phyloP scores from a whole-genome alignment of 2,888 invertebrate genomes.

The Eristalis tenax region DNA sequence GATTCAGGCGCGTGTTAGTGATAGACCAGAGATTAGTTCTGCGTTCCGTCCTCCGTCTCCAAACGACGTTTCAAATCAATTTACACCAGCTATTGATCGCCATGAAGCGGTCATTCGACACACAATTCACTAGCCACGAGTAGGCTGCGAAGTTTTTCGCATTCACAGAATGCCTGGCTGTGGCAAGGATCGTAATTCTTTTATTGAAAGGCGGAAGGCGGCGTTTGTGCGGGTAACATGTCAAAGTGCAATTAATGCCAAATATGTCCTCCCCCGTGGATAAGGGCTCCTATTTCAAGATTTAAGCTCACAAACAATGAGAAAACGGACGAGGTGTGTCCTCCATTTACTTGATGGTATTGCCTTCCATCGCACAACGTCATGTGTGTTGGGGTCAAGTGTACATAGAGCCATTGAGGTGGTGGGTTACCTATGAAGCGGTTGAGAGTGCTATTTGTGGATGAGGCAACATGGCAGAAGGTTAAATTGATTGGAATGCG shows the following conservation, averaged over 20 bases:
- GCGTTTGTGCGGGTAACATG: background rate
- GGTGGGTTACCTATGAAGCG: background rate
- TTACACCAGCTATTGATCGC: constrained; percentile 20
- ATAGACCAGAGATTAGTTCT: constrained; percentile 2
- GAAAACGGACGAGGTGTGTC: constrained; percentile 18
- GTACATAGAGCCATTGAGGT: background rate
- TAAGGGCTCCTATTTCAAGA: constrained; percentile 39
- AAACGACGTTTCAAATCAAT: constrained; percentile 9
- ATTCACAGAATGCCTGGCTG: background rate
- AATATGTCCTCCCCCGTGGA: constrained; percentile 7
- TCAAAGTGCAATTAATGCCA: constrained; percentile 32
- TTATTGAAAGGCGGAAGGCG: background rate
- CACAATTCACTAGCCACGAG: background rate
- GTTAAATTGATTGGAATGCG: background rate
- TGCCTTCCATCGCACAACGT: constrained; percentile 1
- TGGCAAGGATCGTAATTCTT: background rate
- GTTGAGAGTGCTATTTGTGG: background rate
- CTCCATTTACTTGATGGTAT: constrained; percentile 31
- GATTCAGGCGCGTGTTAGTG: constrained; percentile 7
- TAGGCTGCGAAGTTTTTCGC: background rate
- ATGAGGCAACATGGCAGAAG: background rate
- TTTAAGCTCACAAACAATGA: constrained; percentile 10
- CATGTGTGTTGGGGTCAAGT: constrained; percentile 12
- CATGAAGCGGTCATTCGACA: background rate
- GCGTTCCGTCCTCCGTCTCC: background rate